Percentiles rank a stretch among this genome's conserved stretches.
Evolutionary conservation across 2,888 invertebrate species (phyloP).

Genomic region (Tricholauxania praeusta): DNA sequence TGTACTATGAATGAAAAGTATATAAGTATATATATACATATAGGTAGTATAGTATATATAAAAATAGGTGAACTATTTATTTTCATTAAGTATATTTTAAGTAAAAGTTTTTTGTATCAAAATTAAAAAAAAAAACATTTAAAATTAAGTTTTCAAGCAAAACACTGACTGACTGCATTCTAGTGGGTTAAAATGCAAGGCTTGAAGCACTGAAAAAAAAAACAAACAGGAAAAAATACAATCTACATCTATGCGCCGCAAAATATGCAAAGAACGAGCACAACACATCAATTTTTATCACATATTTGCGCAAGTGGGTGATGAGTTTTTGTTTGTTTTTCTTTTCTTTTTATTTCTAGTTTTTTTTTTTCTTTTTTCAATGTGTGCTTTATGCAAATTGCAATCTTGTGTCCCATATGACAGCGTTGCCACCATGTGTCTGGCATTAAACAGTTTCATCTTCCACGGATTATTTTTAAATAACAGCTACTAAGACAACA

Average conservation of each 20-base stretch:
- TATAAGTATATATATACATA: too few species aligned
- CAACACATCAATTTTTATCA: slow-evolving; percentile 17
- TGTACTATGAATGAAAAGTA: too few species aligned
- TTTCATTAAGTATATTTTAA: too few species aligned
- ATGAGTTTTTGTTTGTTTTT: background rate
- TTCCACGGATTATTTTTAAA: too few species aligned
- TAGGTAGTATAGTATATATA: too few species aligned
- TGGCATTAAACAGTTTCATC: background rate
- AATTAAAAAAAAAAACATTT: too few species aligned
- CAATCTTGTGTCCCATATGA: slow-evolving; percentile 15
- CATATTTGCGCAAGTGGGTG: slow-evolving; percentile 19
- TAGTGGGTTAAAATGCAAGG: too few species aligned
- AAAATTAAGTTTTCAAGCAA: too few species aligned
- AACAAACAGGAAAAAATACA: background rate
- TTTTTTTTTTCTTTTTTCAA: background rate
- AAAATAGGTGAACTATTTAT: too few species aligned
- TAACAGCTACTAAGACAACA: slow-evolving; percentile 11
- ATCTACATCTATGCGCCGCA: background rate
- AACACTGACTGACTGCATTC: too few species aligned
- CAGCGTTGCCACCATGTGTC: slow-evolving; percentile 2
- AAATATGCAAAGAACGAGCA: slow-evolving; percentile 22
- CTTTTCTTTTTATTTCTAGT: background rate
- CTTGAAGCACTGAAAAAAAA: background rate
- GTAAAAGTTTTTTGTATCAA: too few species aligned
- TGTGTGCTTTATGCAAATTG: slow-evolving; percentile 1